Evolutionary conservation across 1,140 invertebrate species (phyloP), one percentile per base, ranked within the genome.

Genomic region (Aricia agestis): DNA sequence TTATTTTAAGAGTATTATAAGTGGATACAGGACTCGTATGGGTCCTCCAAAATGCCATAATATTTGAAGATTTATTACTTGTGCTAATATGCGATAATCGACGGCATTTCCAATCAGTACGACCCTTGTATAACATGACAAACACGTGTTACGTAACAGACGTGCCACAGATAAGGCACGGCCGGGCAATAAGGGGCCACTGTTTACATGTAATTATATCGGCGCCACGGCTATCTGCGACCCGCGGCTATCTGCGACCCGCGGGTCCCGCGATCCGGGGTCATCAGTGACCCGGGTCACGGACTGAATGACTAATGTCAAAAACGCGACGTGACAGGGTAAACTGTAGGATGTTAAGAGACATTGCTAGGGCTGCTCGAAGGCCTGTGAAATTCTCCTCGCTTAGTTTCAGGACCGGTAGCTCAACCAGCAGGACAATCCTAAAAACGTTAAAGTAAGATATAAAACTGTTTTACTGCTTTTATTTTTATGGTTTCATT

Each of bases 181-280:
- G 45, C 13, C 45, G 45, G 45, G 11, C 45, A 52, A 6, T 36
- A 36, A 36, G 36, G 36, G 36, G 36, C 36, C 9, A 36, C 36
- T 52, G 45, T 52, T 52, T 52, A 52, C 45, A 52, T 52, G 45
- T 52, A 52, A 52, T 52, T 13, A 52, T 52, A 52, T 52, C 45
- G 45, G 45, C 45, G 45, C 45, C 45, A 10, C 45, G 45, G 45
- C 45, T 52, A 52, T 52, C 45, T 52, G 41, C 11, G 41, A 42
- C 41, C 41, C 41, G 11, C 7, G 41, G 41, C 41, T 11, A 42
- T 42, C 41, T 9, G 45, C 11, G 45, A 13, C 45, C 13, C 6
- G 45, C 13, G 45, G 45, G 45, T 52, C 45, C 13, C 45, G 45
- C 13, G 45, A 45, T 7, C 42, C 4, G 11, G 9, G 42, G 42